A percentile compares a stretch with the other conserved stretches of the same genome.
Conservation (phyloP, 2,888 invertebrate genomes). For the Agrilus mali region DNA sequence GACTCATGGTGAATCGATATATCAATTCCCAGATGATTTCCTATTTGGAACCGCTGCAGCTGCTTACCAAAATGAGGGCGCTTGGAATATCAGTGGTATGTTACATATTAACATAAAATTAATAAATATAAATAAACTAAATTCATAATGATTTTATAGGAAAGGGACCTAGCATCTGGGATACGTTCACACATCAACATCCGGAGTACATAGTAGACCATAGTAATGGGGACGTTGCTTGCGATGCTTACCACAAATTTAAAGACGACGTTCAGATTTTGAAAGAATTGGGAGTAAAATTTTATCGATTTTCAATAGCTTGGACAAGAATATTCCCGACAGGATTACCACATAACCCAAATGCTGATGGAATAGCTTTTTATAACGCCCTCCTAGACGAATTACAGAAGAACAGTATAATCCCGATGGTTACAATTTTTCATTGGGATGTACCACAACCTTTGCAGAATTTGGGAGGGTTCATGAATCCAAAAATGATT, state of each 20-base stretch:
- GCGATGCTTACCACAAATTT: constrained; percentile 11
- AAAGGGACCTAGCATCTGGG: constrained; percentile 40
- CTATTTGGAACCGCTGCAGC: no score
- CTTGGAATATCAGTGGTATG: no score
- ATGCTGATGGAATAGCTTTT: constrained; percentile 47
- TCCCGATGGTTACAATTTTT: constrained; percentile 50
- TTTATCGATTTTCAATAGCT: constrained; percentile 47
- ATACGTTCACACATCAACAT: constrained; percentile 34
- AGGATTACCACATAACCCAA: constrained; percentile 39
- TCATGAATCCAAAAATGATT: constrained; percentile 7
- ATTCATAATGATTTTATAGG: constrained; percentile 21
- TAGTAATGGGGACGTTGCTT: constrained; percentile 12
- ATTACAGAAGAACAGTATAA: constrained; percentile 36
- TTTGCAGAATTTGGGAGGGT: constrained; percentile 20
- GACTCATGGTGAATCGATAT: no score
- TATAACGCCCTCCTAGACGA: constrained; percentile 47
- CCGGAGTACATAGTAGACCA: constrained; percentile 38
- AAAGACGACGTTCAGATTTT: constrained; percentile 29
- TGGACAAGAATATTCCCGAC: constrained; percentile 54
- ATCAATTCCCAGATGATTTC: no score
- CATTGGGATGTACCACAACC: constrained; percentile 52
- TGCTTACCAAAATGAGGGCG: no score
- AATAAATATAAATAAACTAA: no score
- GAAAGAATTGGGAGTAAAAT: constrained; percentile 37
- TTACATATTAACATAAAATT: no score